phyloP scores from a whole-genome alignment of 2,797 vertebrate species.

The Coranthus polyacanthus region DNA sequence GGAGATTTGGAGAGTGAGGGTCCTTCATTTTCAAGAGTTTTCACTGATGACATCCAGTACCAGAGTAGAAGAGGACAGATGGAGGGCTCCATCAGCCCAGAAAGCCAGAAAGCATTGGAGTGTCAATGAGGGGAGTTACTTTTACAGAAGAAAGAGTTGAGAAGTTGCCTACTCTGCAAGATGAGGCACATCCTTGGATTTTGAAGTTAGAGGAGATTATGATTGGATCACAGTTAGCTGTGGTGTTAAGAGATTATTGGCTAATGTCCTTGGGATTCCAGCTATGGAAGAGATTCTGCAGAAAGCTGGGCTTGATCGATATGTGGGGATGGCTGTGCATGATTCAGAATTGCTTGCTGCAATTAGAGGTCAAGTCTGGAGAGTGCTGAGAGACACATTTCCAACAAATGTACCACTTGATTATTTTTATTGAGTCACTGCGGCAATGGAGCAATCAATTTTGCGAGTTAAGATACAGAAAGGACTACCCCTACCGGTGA shows the following conservation, averaged over 20 bases:
- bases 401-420: slow-evolving; percentile 7
- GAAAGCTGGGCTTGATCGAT: not conserved
- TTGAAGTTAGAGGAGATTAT: slow-evolving; percentile 2
- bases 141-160: not conserved
- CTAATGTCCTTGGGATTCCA: slow-evolving; percentile 4
- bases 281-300: slow-evolving; percentile 7
- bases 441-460: slow-evolving; percentile 14
- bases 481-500: not conserved
- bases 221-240: not conserved
- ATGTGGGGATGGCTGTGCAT: not conserved
- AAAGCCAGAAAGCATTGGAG: no score
- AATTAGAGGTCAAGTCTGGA: not conserved
- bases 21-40: no score
- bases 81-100: no score
- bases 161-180: not conserved
- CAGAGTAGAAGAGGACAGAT: not conserved
- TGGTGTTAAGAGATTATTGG: not conserved
- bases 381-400: not conserved
- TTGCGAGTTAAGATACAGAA: not conserved
- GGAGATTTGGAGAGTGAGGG: not conserved
- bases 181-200: slow-evolving; percentile 5
- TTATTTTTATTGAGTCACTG: not conserved
- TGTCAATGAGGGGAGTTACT: no score
- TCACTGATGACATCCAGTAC: not conserved
- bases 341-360: not conserved